Percentiles rank a stretch among this genome's conserved stretches.
These are phyloP conservation scores for Perca schrenkii DNA, from an alignment of 2,113 vertebrate species.

Conservation along the genomic window DNA sequence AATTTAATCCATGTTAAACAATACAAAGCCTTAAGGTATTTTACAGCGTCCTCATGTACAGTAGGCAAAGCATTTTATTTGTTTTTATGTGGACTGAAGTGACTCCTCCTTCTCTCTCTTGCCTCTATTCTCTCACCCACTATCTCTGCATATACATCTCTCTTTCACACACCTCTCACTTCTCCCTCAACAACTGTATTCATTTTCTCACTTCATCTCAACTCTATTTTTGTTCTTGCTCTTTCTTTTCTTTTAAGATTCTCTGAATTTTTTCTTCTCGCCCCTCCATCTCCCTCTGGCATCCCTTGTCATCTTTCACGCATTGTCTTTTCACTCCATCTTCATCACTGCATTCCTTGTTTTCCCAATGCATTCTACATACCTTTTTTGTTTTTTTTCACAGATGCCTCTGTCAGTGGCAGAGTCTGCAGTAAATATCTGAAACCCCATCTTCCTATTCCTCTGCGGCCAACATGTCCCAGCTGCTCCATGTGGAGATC, in stretches of 20 bases:
- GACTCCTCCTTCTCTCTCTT: constrained; percentile 68
- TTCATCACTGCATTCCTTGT: constrained; percentile 32
- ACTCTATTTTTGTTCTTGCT: constrained; percentile 58
- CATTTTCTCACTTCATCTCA: constrained; percentile 66
- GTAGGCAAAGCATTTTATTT: constrained; percentile 51
- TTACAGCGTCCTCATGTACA: constrained; percentile 61
- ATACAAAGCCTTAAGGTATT: constrained; percentile 60
- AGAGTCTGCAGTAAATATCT: constrained; percentile 83
- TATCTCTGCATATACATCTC: constrained; percentile 68
- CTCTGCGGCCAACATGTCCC: constrained; percentile 90
- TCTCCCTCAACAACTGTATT: constrained; percentile 67
- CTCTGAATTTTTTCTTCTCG: constrained; percentile 48
- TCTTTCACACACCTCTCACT: constrained; percentile 73
- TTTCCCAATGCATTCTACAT: constrained; percentile 22
- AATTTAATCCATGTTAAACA: constrained; percentile 62
- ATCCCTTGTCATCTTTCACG: constrained; percentile 54
- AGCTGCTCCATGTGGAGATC: constrained; percentile 98
- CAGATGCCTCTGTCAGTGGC: constrained; percentile 89
- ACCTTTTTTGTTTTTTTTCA: constrained; percentile 22
- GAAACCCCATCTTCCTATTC: constrained; percentile 71
- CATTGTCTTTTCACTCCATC: constrained; percentile 43
- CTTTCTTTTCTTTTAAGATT: constrained; percentile 47
- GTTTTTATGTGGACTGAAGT: constrained; percentile 46
- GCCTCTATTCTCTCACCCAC: constrained; percentile 67
- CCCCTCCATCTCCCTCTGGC: constrained; percentile 51